phyloP scores from a whole-genome alignment of 1,140 invertebrate genomes.

The Myzus persicae region DNA sequence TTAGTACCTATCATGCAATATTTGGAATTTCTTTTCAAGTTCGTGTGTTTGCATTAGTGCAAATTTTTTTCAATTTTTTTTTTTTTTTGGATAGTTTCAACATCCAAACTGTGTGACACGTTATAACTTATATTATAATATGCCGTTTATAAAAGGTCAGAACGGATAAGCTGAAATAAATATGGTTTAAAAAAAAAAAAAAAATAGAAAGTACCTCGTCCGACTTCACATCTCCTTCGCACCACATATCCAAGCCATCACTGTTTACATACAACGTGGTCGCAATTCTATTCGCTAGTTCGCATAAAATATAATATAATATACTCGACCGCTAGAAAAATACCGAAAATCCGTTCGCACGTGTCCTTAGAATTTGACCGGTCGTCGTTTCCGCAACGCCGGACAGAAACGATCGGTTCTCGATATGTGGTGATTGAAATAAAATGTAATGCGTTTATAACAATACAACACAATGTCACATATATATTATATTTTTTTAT shows the following conservation, averaged over 20 bases:
- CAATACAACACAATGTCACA: background rate
- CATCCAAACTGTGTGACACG: background rate
- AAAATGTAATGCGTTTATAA: background rate
- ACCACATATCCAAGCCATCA: background rate
- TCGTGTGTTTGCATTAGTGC: too few species aligned
- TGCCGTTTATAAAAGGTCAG: background rate
- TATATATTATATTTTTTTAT: background rate
- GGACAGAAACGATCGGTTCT: background rate
- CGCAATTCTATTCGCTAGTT: too few species aligned
- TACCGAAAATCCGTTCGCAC: background rate
- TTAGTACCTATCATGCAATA: background rate
- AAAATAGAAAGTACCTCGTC: background rate
- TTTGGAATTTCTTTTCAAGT: background rate
- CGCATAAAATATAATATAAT: too few species aligned
- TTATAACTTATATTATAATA: background rate
- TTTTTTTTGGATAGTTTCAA: background rate
- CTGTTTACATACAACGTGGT: background rate
- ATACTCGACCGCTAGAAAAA: background rate
- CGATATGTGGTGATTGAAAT: constrained; percentile 15
- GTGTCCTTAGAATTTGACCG: background rate
- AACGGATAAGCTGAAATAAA: background rate
- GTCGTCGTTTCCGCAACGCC: background rate
- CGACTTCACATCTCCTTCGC: background rate
- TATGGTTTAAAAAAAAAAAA: too few species aligned
- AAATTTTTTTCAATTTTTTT: background rate